Evolutionary conservation across 1,140 invertebrate genomes (phyloP), one percentile per base, ranked within the genome.

Genomic region (Ceratitis capitata): DNA sequence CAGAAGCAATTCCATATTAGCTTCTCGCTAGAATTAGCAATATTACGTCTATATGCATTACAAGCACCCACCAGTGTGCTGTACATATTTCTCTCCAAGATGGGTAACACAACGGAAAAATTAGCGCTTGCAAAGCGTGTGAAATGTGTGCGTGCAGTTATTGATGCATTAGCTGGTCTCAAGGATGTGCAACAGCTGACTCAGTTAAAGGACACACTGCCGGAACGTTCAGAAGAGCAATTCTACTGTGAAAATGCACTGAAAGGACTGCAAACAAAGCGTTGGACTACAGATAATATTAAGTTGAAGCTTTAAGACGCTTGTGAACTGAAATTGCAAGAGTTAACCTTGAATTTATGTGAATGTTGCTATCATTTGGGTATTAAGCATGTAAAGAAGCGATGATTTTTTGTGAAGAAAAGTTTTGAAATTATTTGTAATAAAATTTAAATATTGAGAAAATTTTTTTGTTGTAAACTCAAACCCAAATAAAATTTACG

Each of bases 241-340:
- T 91, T 91, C 74, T 92, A 92, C 74, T 91, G 91, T 78, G 91
- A 92, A 61, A 92, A 92, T 47, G 89, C 90, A 0, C 53, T 92
- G 0, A 92, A 91, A 78, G 35, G 78, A 10, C 83, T 90, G 9
- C 90, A 92, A 86, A 91, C 88, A 85, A 91, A 91, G 83, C 89
- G 90, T n/a, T 91, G 90, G 91, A 89, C 90, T 32, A 90, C 90
- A 7, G 90, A 91, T 83, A 91, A 88, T 83, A 91, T 91, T 10
- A 91, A 91, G 85, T 86, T 91, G 0, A 91, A 91, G 53, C 83
- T 91, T 1, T 91, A 78, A 88, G 53, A 10, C 16, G 3, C 49
- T n/a, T 19, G 1, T 0, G 16, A 12, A 10, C 6, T 53, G 49
- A n/a, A 0, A 47, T 56, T 56, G 10, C n/a, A 56, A 16, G n/a